Percentiles rank a stretch among this genome's conserved stretches.
phyloP scores from a whole-genome alignment of 37 sponge, comb jelly and placozoan genomes.

The Ephydatia muelleri region DNA sequence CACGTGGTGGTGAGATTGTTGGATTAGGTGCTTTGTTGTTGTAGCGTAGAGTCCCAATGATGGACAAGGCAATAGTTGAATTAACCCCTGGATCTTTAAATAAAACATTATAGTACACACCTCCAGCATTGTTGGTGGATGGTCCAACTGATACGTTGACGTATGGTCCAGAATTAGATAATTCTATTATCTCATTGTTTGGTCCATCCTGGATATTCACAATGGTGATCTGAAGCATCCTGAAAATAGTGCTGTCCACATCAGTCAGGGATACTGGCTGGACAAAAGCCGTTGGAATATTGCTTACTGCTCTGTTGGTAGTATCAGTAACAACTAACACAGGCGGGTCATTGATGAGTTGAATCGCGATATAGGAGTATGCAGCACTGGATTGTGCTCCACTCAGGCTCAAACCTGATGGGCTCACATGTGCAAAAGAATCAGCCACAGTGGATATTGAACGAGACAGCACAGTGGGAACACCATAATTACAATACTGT shows the following conservation, averaged over 20 bases:
- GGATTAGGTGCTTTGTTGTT: conserved; percentile 52
- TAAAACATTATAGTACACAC: conserved; percentile 42
- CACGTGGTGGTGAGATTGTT: conserved; percentile 32
- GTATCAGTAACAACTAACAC: conserved; percentile 25
- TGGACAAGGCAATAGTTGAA: conserved; percentile 13
- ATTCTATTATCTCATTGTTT: conserved; percentile 55
- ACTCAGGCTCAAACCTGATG: neutral
- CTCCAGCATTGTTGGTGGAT: neutral
- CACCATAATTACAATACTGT: neutral
- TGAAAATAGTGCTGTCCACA: conserved; percentile 53
- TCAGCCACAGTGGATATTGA: neutral
- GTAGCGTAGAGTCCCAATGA: conserved; percentile 53
- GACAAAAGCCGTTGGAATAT: conserved; percentile 45
- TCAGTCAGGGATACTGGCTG: conserved; percentile 50
- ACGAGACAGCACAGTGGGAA: neutral
- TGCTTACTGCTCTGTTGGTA: conserved; percentile 41
- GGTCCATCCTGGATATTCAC: conserved; percentile 53
- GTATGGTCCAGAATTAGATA: conserved; percentile 37
- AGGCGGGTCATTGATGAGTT: conserved; percentile 63
- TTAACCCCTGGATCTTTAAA: conserved; percentile 38
- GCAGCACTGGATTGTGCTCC: neutral
- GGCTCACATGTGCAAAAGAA: neutral
- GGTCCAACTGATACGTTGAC: conserved; percentile 50
- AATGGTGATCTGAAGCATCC: conserved; percentile 45
- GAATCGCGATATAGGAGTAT: conserved; percentile 26